phyloP scores from a whole-genome alignment of 2,797 vertebrate genomes.

The Rhynchonycteris naso region DNA sequence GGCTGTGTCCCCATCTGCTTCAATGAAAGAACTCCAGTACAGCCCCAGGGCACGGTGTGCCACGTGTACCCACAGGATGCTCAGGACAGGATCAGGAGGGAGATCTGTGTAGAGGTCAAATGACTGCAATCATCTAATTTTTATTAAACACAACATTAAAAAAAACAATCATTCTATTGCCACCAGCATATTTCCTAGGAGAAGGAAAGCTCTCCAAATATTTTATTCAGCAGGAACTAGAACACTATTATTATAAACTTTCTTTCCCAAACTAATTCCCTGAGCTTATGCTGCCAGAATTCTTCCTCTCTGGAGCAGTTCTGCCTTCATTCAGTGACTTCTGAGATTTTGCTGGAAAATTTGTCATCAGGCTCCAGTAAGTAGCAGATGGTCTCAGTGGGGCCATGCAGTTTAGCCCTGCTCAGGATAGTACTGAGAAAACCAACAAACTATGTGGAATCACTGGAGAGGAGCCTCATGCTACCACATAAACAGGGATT shows the following conservation, averaged over 20 bases:
- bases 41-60: neutral
- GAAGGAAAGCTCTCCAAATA: constrained; percentile 65
- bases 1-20: constrained; percentile 51
- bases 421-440: neutral
- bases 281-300: constrained; percentile 54
- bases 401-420: neutral
- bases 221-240: constrained; percentile 74
- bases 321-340: constrained; percentile 45
- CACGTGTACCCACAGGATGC: neutral
- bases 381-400: neutral
- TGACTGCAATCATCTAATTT: constrained; percentile 26
- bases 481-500: neutral
- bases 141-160: constrained; percentile 67
- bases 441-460: neutral
- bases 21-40: neutral
- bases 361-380: neutral
- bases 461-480: neutral
- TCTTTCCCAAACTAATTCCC: constrained; percentile 65
- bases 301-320: constrained; percentile 42
- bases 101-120: neutral
- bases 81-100: neutral
- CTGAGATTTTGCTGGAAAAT: constrained; percentile 41
- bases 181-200: constrained; percentile 63
- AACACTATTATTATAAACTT: constrained; percentile 73
- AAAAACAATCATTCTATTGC: constrained; percentile 51